A percentile compares a stretch with the other conserved stretches of the same genome.
Conservation (phyloP, 2,113 vertebrate species). For the Boleophthalmus pectinirostris region DNA sequence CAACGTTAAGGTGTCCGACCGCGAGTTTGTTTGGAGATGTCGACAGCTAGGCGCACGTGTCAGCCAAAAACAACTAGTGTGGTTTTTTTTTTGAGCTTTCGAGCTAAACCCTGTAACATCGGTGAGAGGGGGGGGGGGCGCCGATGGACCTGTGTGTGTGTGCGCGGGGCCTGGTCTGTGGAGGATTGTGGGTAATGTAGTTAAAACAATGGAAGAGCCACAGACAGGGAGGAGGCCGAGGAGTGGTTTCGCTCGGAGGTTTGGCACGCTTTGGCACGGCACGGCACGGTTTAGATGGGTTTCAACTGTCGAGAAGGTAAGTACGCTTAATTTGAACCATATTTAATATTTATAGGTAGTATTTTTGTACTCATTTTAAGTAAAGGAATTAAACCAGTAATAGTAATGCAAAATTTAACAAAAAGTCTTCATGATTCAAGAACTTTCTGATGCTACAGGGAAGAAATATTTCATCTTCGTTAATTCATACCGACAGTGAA, state of each 20-base stretch:
- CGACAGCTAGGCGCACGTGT: conserved; percentile 44
- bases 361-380: too few species aligned
- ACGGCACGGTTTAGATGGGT: neutral
- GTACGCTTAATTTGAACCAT: neutral
- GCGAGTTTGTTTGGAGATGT: conserved; percentile 60
- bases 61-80: conserved; percentile 32
- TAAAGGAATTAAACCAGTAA: too few species aligned
- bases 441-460: too few species aligned
- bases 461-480: too few species aligned
- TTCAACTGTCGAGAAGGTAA: neutral
- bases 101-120: conserved; percentile 56
- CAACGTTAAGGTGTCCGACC: conserved; percentile 50
- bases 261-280: neutral
- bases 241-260: conserved; percentile 30
- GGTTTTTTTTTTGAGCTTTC: conserved; percentile 24
- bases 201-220: conserved; percentile 50
- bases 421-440: neutral
- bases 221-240: conserved; percentile 52
- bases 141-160: conserved; percentile 14
- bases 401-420: neutral
- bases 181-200: conserved; percentile 36
- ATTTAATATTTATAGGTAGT: neutral
- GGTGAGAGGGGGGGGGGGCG: conserved; percentile 12
- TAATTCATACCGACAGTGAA: too few species aligned
- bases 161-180: conserved; percentile 15